These are phyloP conservation scores for Microtus richardsoni DNA, from an alignment of 2,113 vertebrate species.

Conservation along the genomic window DNA sequence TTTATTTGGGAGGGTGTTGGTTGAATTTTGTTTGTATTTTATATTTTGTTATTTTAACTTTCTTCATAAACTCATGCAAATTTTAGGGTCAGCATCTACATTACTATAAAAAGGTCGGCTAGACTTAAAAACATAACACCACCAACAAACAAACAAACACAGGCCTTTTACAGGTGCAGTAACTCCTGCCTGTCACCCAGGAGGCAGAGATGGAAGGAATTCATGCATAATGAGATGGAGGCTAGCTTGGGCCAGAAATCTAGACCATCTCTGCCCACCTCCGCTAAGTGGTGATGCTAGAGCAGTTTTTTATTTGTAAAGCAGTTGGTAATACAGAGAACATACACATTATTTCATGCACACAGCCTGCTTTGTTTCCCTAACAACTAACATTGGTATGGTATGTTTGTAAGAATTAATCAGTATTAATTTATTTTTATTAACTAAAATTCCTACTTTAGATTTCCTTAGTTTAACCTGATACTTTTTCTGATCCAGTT, in stretches of 20 bases:
- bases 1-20: not conserved
- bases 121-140: not conserved
- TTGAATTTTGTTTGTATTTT: not conserved
- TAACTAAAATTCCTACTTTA: not conserved
- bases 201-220: not conserved
- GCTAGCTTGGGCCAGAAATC: not conserved
- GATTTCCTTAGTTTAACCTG: slow-evolving; percentile 24
- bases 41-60: not conserved
- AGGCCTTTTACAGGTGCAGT: not conserved
- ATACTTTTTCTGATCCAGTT: not conserved
- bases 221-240: not conserved
- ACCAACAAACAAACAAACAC: not conserved
- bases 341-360: not conserved
- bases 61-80: not conserved
- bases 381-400: not conserved
- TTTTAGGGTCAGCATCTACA: not conserved
- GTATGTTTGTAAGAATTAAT: not conserved
- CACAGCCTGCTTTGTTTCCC: not conserved
- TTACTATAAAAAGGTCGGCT: not conserved
- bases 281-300: not conserved
- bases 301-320: not conserved
- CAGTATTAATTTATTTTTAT: not conserved
- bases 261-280: not conserved
- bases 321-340: not conserved
- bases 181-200: not conserved